Conservation (phyloP, 2,797 vertebrate species). For the Esox lucius region DNA sequence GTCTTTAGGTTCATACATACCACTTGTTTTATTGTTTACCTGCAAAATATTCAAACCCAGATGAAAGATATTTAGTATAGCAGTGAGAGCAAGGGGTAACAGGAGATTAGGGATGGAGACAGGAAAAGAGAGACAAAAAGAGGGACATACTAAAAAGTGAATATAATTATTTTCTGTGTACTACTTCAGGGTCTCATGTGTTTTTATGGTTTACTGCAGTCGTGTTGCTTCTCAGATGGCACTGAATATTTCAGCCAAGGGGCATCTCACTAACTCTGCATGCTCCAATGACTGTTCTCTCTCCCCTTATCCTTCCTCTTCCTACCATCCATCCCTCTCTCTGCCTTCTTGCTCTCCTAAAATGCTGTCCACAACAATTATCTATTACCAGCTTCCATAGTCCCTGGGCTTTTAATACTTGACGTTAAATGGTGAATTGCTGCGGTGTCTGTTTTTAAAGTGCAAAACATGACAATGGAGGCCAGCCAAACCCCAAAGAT, state of each 20-base stretch:
- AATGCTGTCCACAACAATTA: not conserved
- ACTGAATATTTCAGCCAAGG: too few relatives aligned
- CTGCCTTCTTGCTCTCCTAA: not conserved
- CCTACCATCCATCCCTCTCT: not conserved
- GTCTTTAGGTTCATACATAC: not conserved
- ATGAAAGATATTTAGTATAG: not conserved
- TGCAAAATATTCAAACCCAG: not conserved
- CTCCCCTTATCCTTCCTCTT: not conserved
- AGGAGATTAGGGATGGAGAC: not conserved
- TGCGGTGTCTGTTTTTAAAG: not conserved
- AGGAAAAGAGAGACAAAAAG: not conserved
- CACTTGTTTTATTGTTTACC: not conserved
- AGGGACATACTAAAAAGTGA: not conserved
- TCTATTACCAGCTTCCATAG: not conserved
- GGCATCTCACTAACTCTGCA: not conserved
- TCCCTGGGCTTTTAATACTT: slow-evolving; percentile 1
- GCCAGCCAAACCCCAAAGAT: not conserved
- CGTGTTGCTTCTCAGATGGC: too few relatives aligned
- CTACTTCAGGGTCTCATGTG: too few relatives aligned
- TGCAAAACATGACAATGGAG: not conserved
- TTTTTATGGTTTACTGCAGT: too few relatives aligned
- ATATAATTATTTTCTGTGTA: too few relatives aligned
- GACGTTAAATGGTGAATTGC: not conserved
- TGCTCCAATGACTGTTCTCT: not conserved
- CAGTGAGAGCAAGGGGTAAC: not conserved